These are phyloP conservation scores for Propithecus perrieri DNA, from an alignment of 2,797 vertebrate genomes.

Conservation along the genomic window DNA sequence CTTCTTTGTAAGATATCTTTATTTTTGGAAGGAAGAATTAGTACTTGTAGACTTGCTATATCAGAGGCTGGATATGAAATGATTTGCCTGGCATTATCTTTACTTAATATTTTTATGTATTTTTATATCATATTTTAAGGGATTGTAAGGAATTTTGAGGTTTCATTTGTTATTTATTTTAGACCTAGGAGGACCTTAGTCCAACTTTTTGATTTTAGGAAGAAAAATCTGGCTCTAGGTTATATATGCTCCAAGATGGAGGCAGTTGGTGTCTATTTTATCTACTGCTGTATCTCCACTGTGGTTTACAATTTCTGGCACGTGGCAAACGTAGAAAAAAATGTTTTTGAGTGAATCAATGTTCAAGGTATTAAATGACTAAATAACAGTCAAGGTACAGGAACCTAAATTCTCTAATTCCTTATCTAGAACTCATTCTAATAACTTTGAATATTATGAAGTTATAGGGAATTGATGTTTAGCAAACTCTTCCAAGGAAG, in stretches of 20 bases:
- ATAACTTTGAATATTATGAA: not conserved
- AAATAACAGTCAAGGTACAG: not conserved
- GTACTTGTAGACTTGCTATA: not conserved
- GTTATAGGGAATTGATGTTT: not conserved
- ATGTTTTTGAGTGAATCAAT: not conserved
- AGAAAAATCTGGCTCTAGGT: not conserved
- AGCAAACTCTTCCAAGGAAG: not conserved
- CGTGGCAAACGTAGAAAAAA: not conserved
- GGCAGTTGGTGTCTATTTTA: not conserved
- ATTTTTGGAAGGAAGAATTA: not conserved
- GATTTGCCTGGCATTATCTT: not conserved
- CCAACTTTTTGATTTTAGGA: not conserved
- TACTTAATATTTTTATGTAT: not conserved
- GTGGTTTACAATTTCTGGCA: rapidly evolving
- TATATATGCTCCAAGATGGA: not conserved
- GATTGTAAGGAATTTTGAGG: no score
- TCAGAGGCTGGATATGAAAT: not conserved
- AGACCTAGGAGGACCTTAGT: not conserved
- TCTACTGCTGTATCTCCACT: not conserved
- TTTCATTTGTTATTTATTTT: not conserved
- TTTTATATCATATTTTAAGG: not conserved
- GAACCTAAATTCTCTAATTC: not conserved
- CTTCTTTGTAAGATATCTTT: not conserved
- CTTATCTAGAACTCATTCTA: not conserved
- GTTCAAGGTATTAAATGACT: not conserved